Base-by-base conservation (phyloP, 2,888 invertebrate genomes). In the Eurois occulta region DNA sequence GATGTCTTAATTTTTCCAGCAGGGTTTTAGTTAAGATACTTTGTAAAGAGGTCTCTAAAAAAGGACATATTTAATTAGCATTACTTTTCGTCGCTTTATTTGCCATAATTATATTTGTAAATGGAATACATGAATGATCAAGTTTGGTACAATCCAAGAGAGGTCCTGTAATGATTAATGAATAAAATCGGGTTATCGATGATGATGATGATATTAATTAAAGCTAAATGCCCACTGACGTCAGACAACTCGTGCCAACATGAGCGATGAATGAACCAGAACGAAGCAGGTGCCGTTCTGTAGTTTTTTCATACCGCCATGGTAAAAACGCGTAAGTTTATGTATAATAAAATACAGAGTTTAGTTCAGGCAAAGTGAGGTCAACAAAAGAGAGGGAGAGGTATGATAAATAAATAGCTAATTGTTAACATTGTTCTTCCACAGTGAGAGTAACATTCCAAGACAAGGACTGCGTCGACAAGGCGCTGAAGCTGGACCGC, bases 371-470 rank as follows among this genome's bases (percentile, higher is more conserved):
- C 60, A 60, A 60, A 60, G 8, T 32, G 3, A 32, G 28, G 13
- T 16, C 41, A 41, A 41, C n/a, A 1, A 24, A 52, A 52, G 3
- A n/a, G 24, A 52, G 52, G 24, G 52, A 52, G 52, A 24, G 10
- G 52, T 21, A 7, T 21, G 5, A 32, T n/a, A 35, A 24, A 41
- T 28, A 41, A 16, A 16, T 41, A 32, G 5, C 1, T 24, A 24
- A 55, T 75, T 2, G 16, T 10, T 3, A 38, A 41, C 1, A 32
- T 72, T 21, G n/a, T 35, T 11, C 10, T 21, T 72, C 43, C 21
- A 52, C 91, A 96, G 96, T 96, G 93, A 93, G 96, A 80, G 96
- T 96, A 88, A 96, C 96, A 75, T 96, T 96, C 95, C 93, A 94
- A 89, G 94, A 92, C 81, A 95, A 95, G 92, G 96, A 96, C 86